These are phyloP conservation scores for Popillia japonica DNA, from an alignment of 1,140 invertebrate genomes.

Conservation along the genomic window DNA sequence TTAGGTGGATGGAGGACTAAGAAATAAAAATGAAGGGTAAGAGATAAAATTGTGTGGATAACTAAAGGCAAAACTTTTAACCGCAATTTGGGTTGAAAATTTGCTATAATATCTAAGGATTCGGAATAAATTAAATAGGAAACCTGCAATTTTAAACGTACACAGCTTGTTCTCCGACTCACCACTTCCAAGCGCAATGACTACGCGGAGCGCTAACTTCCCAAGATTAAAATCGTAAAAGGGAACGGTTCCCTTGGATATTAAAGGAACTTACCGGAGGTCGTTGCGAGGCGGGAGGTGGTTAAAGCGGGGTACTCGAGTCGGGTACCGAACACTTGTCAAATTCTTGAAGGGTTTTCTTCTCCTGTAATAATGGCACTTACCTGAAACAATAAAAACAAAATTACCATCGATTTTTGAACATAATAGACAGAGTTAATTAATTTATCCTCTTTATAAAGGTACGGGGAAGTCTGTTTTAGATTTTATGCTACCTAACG, in stretches of 20 bases:
- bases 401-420: conserved; percentile 23
- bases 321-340: not conserved
- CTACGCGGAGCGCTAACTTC: not conserved
- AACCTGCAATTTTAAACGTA: conserved; percentile 22
- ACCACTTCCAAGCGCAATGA: not conserved
- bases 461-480: not conserved
- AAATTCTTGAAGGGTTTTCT: conserved; percentile 5
- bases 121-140: conserved; percentile 24
- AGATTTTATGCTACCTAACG: conserved; percentile 1
- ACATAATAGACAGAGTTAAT: conserved; percentile 5
- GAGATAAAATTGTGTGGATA: not conserved
- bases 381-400: conserved; percentile 35
- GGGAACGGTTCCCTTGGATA: not conserved
- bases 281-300: not conserved
- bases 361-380: conserved; percentile 10
- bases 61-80: not conserved
- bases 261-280: not conserved
- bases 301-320: not conserved
- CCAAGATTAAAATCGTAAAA: conserved; percentile 30
- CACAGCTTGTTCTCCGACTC: not conserved
- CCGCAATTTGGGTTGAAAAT: conserved; percentile 22
- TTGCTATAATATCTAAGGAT: conserved; percentile 11
- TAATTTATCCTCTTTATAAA: not conserved
- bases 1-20: not conserved
- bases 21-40: not conserved